Evolutionary conservation across 2,888 invertebrate genomes (phyloP).

Genomic region (Eurytoma adleriae): DNA sequence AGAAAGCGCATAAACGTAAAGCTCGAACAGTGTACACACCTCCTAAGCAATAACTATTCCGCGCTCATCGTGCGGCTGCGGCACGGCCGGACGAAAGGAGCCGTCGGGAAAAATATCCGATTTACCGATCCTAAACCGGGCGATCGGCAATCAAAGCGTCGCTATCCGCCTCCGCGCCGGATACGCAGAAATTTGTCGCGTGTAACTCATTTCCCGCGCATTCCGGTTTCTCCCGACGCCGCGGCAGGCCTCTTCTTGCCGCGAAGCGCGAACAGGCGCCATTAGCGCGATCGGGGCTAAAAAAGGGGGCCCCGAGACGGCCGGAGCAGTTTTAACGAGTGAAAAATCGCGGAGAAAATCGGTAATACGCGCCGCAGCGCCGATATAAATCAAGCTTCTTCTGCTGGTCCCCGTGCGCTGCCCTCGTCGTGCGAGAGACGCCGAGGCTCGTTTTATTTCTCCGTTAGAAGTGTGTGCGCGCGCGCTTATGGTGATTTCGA

Average conservation of each 20-base stretch:
- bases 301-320: conserved; percentile 1
- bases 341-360: conserved; percentile 50
- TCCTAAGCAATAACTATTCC: too few relatives aligned
- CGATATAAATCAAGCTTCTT: conserved; percentile 51
- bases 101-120: too few relatives aligned
- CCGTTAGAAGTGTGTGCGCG: neutral
- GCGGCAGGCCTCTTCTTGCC: neutral
- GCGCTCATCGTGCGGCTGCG: too few relatives aligned
- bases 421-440: neutral
- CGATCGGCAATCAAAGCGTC: conserved; percentile 40
- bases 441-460: neutral
- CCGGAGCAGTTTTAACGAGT: conserved; percentile 43
- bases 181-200: conserved; percentile 47
- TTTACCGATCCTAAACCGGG: too few relatives aligned
- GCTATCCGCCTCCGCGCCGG: neutral
- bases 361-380: conserved; percentile 34
- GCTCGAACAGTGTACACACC: too few relatives aligned
- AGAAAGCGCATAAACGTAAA: too few relatives aligned
- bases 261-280: conserved; percentile 15
- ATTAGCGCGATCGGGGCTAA: neutral
- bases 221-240: neutral
- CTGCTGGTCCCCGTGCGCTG: neutral
- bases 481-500: conserved; percentile 42
- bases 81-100: too few relatives aligned
- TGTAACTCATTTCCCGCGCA: conserved; percentile 9